These are phyloP conservation scores for Bombyx mandarina DNA, from an alignment of 1,140 invertebrate species.

Conservation along the genomic window DNA sequence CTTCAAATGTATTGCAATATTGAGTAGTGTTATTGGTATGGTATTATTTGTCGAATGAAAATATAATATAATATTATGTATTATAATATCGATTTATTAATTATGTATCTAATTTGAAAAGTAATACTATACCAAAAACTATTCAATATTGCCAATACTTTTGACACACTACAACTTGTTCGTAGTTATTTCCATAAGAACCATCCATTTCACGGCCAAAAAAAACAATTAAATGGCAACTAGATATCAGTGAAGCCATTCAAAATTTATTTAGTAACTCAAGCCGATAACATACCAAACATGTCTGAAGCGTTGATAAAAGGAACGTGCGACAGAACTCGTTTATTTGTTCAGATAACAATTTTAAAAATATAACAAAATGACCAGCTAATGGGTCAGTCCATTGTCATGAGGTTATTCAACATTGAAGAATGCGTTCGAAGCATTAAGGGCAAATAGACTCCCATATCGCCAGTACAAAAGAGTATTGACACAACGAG, in stretches of 20 bases:
- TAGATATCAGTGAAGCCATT: background rate
- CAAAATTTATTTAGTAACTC: slow-evolving; percentile 13
- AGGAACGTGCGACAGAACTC: slow-evolving; percentile 13
- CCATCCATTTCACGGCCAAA: no score
- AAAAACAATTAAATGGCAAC: no score
- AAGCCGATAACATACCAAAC: slow-evolving; percentile 21
- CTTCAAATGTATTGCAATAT: no score
- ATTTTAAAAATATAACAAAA: slow-evolving; percentile 26
- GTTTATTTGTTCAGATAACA: slow-evolving; percentile 25
- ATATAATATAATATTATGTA: no score
- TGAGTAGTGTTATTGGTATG: no score
- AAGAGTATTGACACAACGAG: slow-evolving; percentile 63
- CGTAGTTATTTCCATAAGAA: no score
- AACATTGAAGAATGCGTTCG: slow-evolving; percentile 50
- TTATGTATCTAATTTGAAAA: no score
- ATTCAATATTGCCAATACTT: no score
- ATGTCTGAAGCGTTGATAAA: slow-evolving; percentile 13
- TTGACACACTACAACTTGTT: no score
- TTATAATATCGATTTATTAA: no score
- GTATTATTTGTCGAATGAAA: no score
- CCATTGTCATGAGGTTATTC: slow-evolving; percentile 48
- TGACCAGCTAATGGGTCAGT: slow-evolving; percentile 45
- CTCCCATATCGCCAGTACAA: slow-evolving; percentile 61
- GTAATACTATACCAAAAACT: no score
- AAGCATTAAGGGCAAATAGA: slow-evolving; percentile 62